Conservation (phyloP, 1,140 invertebrate genomes). For the Drosophila seguyi region DNA sequence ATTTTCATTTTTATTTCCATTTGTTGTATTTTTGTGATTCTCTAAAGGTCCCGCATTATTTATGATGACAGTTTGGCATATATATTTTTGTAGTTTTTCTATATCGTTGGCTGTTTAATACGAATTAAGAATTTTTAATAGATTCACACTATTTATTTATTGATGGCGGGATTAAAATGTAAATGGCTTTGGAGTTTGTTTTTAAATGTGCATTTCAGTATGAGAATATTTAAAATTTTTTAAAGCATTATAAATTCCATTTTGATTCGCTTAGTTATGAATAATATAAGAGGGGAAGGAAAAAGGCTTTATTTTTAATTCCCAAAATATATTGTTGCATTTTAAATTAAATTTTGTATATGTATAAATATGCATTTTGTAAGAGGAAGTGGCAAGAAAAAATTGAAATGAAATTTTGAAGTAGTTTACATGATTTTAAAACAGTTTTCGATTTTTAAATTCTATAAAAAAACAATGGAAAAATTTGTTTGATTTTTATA, state of each 20-base stretch:
- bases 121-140: no score
- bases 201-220: background rate
- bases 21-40: conserved; percentile 2
- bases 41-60: conserved; percentile 25
- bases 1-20: conserved; percentile 32
- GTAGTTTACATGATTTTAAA: no score
- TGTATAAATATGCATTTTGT: background rate
- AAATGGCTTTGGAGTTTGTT: background rate
- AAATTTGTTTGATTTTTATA: no score
- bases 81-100: background rate
- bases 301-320: background rate
- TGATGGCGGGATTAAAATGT: background rate
- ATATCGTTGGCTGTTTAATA: background rate
- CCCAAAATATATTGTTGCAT: background rate
- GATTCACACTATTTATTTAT: background rate
- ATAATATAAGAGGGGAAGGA: background rate
- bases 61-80: conserved; percentile 11
- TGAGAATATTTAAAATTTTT: conserved; percentile 17
- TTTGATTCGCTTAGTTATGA: background rate
- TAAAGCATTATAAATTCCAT: background rate
- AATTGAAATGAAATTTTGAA: no score
- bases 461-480: no score
- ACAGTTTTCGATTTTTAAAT: no score
- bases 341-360: background rate
- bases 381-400: no score